Evolutionary conservation across 2,113 vertebrate species (phyloP), one percentile per base, ranked within the genome.

Genomic region (Irena cyanogastra): DNA sequence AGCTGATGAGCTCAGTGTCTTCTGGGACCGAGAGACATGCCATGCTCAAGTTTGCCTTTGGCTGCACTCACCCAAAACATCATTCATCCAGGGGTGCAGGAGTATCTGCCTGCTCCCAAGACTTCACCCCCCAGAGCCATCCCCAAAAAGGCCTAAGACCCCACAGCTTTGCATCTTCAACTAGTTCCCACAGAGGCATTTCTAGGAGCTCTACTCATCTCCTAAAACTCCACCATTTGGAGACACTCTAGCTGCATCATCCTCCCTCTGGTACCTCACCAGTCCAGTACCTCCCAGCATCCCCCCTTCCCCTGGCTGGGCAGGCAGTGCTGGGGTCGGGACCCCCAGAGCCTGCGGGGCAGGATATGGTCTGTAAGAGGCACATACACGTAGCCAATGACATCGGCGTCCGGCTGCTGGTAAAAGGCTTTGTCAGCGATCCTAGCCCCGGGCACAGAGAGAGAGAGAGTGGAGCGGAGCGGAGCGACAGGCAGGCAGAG

Each of bases 391-490:
- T 99, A 99, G 98, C 99, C 99, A 98, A 99, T 99, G 97, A 98
- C 97, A 96, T 99, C 99, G 98, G 99, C 99, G 98, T 99, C 99
- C 98, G 99, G 99, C 98, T 99, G 99, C 98, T 99, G 98, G 99
- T 99, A 99, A 99, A 99, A 99, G 97, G 99, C 99, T 99, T 99
- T 99, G 98, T 99, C 99, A 98, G 99, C 99, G 97, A 99, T 99
- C 99, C 99, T 99, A 98, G 68, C 97, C 95, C 91, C 96, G 57
- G 98, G 98, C 94, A 96, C 92, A 94, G 79, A 95, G 95, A 97
- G 89, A 97, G 93, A 95, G 93, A 97, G 94, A 71, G 95, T 93
- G 94, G 95, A 71, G 95, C 93, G 94, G 95, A 97, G 93, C 18
- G 26, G 96, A 90, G 49, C 71, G 3, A 97, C 90, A 97, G 97